Evolutionary conservation across 2,888 invertebrate genomes (phyloP).

Genomic region (Spodoptera exigua): DNA sequence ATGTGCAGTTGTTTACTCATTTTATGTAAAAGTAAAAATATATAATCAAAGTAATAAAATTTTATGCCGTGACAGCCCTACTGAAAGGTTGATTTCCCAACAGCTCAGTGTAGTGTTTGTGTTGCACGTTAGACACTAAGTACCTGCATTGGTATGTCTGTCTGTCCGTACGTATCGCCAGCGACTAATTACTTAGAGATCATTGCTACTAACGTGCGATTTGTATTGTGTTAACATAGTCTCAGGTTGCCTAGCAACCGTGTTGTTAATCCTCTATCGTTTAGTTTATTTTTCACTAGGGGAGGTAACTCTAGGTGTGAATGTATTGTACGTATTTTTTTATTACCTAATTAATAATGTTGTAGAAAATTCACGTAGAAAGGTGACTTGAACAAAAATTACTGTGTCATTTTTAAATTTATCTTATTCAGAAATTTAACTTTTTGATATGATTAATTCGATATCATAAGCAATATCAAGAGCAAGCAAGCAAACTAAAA

Average conservation of each 20-base stretch:
- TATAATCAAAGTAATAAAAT: too few relatives aligned
- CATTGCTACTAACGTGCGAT: constrained; percentile 31
- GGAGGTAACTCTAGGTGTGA: neutral
- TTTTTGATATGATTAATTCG: too few relatives aligned
- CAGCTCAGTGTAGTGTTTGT: constrained; percentile 61
- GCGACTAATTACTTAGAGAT: constrained; percentile 62
- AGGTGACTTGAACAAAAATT: too few relatives aligned
- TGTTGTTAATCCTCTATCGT: constrained; percentile 18
- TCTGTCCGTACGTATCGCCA: constrained; percentile 26
- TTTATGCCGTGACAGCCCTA: constrained; percentile 53
- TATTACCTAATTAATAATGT: too few relatives aligned
- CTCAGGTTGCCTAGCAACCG: constrained; percentile 22
- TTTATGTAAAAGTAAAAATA: too few relatives aligned
- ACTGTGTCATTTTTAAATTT: too few relatives aligned
- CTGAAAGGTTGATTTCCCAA: constrained; percentile 60
- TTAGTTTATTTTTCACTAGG: neutral
- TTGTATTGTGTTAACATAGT: constrained; percentile 21
- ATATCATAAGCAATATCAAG: too few relatives aligned
- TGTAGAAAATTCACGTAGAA: too few relatives aligned
- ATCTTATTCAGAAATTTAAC: too few relatives aligned
- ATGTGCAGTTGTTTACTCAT: too few relatives aligned
- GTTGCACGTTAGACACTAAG: constrained; percentile 61
- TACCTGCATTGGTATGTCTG: constrained; percentile 20
- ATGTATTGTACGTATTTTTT: neutral
- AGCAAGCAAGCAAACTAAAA: too few relatives aligned